Base-by-base conservation (phyloP, 2,797 vertebrate genomes). In the Poeciliopsis gracilis region DNA sequence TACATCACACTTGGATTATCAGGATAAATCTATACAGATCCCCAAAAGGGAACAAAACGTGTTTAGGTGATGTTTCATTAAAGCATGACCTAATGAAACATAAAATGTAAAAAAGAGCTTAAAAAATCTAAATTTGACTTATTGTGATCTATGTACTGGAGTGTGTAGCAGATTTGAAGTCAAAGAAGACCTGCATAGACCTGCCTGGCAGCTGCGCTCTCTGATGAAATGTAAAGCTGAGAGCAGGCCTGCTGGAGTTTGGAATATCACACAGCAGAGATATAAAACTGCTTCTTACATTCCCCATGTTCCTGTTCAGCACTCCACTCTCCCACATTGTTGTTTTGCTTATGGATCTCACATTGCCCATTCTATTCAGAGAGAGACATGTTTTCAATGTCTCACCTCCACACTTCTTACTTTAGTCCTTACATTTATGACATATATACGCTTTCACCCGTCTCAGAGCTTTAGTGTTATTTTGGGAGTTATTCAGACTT, bases 301-400 rank as follows among this genome's bases (percentile, higher is more conserved):
- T 41, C 63, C 33, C 36, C 23, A 11, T 20, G 33, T 67, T 67
- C 33, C 18, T 66, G 55, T 20, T 67, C 63, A 67, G 36, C 63
- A 41, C 9, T 67, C 63, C 18, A 11, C 38, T 41, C 36, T 67
- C 20, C 36, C 7, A 63, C 59, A 30, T 63, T 63, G 13, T 63
- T 63, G 33, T 59, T 63, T 20, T 36, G 59, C 59, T 63, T 63
- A 63, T 63, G 59, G 36, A 41, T 67, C 63, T 67, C 63, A 67
- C 63, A 67, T 67, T 41, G 33, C 36, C 63, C 63, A 67, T 67
- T 67, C 11, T 3, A 9, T 38, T 67, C 8, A 23, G 63, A 67
- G 63, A 23, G 36, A 67, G 20, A 41, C 36, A 23, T 67, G 63
- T 41, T 41, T 67, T 23, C 15, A 67, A 41, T 25, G 23, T 38